phyloP scores from a whole-genome alignment of 53 echinoderm and acorn worm genomes.

The Apostichopus leukothele region DNA sequence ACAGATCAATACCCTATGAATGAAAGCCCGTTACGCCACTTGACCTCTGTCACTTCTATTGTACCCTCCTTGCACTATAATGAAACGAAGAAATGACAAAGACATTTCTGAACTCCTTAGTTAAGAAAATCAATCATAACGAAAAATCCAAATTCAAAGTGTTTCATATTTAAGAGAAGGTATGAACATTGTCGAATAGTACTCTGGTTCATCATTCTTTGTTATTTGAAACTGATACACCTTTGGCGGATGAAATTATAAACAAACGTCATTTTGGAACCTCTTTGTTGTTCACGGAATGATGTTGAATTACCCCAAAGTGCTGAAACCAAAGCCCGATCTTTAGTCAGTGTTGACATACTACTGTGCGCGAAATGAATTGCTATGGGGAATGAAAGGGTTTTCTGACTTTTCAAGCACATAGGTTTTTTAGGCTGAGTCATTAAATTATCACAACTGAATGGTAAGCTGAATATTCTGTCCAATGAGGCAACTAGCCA shows the following conservation, averaged over 20 bases:
- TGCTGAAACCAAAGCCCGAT: neutral
- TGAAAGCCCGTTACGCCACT: too few relatives aligned
- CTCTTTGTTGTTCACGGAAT: neutral
- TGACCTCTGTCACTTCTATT: too few relatives aligned
- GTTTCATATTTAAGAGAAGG: too few relatives aligned
- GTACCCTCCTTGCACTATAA: too few relatives aligned
- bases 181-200: too few relatives aligned
- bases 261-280: neutral
- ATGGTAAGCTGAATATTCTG: neutral
- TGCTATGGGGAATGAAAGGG: neutral
- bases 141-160: too few relatives aligned
- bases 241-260: neutral
- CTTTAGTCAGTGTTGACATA: neutral
- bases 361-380: neutral
- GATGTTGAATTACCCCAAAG: neutral
- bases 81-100: too few relatives aligned
- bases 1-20: too few relatives aligned
- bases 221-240: neutral
- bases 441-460: neutral
- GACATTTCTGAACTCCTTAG: too few relatives aligned
- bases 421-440: neutral
- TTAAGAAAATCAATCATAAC: too few relatives aligned
- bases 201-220: neutral
- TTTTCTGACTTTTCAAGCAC: neutral
- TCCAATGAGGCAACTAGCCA: neutral